A percentile compares a stretch with the other conserved stretches of the same genome.
phyloP scores from a whole-genome alignment of 2,113 vertebrate genomes.

The Scophthalmus maximus region DNA sequence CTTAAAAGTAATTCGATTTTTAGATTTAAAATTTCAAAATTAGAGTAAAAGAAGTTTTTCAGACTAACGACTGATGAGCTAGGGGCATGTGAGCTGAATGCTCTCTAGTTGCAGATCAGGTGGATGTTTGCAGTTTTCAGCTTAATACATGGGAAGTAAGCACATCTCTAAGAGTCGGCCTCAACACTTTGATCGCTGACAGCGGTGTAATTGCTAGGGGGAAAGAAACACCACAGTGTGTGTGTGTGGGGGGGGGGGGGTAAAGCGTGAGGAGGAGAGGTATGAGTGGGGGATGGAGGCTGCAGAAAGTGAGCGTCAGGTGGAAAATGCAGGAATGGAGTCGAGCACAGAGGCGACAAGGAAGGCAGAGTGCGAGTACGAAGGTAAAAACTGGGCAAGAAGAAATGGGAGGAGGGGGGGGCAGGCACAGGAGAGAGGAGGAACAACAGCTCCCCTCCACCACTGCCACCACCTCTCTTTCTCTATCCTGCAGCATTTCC shows the following conservation, averaged over 20 bases:
- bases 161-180: conserved; percentile 13
- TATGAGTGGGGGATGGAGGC: background rate
- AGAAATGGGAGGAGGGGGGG: background rate
- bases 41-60: background rate
- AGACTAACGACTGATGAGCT: background rate
- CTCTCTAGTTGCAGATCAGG: conserved; percentile 8
- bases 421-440: conserved; percentile 20
- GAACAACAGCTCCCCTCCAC: conserved; percentile 21
- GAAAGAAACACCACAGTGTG: background rate
- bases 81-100: background rate
- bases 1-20: background rate
- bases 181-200: conserved; percentile 37
- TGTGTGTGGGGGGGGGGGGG: background rate
- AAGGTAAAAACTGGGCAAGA: conserved; percentile 16
- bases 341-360: conserved; percentile 10
- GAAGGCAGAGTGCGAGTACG: conserved; percentile 5
- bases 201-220: conserved; percentile 14
- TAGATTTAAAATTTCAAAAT: background rate
- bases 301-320: conserved; percentile 14
- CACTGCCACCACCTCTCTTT: conserved; percentile 26
- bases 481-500: conserved; percentile 72
- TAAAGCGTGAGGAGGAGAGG: background rate
- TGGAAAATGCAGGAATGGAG: conserved; percentile 59
- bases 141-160: background rate
- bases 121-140: conserved; percentile 16